Evolutionary conservation across 2,797 vertebrate genomes (phyloP), one percentile per base, ranked within the genome.

Genomic region (Remorina albescens): DNA sequence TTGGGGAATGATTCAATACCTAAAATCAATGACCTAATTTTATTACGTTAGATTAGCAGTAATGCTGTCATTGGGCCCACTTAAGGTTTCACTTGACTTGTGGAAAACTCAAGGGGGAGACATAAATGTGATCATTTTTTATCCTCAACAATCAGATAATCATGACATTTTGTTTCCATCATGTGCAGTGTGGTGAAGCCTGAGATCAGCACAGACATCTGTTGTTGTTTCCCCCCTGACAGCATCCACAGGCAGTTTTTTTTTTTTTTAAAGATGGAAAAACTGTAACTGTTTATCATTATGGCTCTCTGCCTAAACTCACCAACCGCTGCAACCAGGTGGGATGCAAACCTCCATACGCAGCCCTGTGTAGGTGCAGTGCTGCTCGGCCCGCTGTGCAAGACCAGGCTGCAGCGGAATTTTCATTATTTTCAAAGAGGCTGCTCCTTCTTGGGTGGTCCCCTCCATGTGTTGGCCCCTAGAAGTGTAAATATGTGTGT

Each of bases 381-480:
- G 39, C 72, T 71, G 74, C 67, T 80, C 37, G 59, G 74, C 84
- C 88, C 78, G 84, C 83, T 88, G 82, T 73, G 86, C 82, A 72
- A 67, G 80, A 80, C 78, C 75, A 77, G 83, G 79, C 83, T 83
- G 83, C 71, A 55, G 74, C 11, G 65, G 86, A 85, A 88, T 81
- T 89, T 90, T 83, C 81, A 88, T 87, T 89, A 86, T 93, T 91
- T 92, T 88, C 78, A 74, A 86, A 82, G 81, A 71, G 68, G 74
- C 71, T 62, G 53, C 67, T 82, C 74, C 83, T 78, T 88, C 86
- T 87, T 92, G 87, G 88, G 88, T 91, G 87, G 88, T 89, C 91
- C 81, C 56, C 55, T 28, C 84, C 91, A 86, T 88, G 89, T 88
- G 90, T 84, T 19, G n/a, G 67, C 78, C 72, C 63, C 30, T 18